Evolutionary conservation across 1,140 invertebrate species (phyloP).

Genomic region (Drosophila ambigua): DNA sequence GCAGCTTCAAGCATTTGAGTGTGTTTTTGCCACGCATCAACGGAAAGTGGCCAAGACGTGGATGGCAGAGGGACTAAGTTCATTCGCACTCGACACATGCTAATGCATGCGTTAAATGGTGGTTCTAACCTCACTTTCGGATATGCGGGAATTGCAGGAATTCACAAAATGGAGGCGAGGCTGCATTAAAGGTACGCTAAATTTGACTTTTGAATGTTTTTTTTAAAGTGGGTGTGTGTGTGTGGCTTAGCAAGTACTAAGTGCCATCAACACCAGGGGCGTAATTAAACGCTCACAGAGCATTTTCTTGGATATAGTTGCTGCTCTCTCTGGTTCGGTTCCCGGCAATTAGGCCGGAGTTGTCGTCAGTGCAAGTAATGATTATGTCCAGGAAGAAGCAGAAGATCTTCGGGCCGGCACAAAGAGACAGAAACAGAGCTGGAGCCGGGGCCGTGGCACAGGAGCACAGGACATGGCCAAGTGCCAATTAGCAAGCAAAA

Average conservation of each 20-base stretch:
- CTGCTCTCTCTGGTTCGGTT: not conserved
- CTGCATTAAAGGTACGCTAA: conserved; percentile 1
- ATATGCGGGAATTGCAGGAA: not conserved
- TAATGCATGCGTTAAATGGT: conserved; percentile 50
- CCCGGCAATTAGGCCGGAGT: conserved; percentile 47
- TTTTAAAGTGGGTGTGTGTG: not conserved
- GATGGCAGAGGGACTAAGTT: conserved; percentile 9
- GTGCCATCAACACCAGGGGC: conserved; percentile 33
- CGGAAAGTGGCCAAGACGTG: conserved; percentile 33
- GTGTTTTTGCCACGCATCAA: conserved; percentile 46
- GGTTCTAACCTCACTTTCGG: not conserved
- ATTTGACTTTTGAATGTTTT: no score
- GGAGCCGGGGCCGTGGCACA: not conserved
- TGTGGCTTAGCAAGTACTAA: conserved; percentile 17
- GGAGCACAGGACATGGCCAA: conserved; percentile 64
- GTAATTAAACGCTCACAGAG: conserved; percentile 59
- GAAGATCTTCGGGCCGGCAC: conserved; percentile 35
- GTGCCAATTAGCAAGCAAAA: conserved; percentile 82
- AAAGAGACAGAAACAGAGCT: conserved; percentile 6
- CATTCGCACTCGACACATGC: conserved; percentile 54
- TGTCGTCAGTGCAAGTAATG: conserved; percentile 63
- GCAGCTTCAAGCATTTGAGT: conserved; percentile 45
- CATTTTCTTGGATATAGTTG: conserved; percentile 43
- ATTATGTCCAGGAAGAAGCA: conserved; percentile 58
- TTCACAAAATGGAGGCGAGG: not conserved